A percentile compares a stretch with the other conserved stretches of the same genome.
Conservation (phyloP, 2,113 vertebrate genomes). For the Corythaixoides concolor region DNA sequence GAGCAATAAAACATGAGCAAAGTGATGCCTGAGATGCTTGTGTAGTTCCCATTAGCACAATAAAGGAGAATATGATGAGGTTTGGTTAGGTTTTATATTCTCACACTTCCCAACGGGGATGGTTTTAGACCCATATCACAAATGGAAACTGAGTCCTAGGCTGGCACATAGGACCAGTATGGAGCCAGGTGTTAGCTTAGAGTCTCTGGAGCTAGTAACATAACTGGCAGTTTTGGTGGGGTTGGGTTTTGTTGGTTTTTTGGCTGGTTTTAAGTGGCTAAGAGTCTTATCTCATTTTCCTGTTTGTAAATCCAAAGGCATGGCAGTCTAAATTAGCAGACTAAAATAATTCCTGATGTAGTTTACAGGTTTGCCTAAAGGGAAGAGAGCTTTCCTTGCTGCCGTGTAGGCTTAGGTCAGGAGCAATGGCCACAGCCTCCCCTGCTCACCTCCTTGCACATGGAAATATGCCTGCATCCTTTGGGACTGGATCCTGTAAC, state of each 20-base stretch:
- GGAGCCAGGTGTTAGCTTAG: neutral
- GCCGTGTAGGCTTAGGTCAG: neutral
- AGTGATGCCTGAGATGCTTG: neutral
- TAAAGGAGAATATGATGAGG: neutral
- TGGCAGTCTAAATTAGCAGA: neutral
- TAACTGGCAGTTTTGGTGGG: neutral
- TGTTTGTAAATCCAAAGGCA: neutral
- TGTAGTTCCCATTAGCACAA: neutral
- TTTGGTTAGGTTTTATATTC: neutral
- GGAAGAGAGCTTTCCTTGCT: neutral
- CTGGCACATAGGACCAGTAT: neutral
- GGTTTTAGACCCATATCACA: neutral
- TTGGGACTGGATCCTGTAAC: neutral
- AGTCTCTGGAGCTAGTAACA: neutral
- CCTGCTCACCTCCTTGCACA: rapidly evolving
- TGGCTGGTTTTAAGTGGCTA: neutral
- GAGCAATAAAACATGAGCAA: neutral
- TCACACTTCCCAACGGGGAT: neutral
- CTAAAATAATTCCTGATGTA: neutral
- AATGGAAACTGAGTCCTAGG: neutral
- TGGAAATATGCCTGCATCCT: neutral
- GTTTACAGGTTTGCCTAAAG: neutral
- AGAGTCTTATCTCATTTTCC: neutral
- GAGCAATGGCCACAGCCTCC: neutral
- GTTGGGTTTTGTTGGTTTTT: neutral